Percentiles rank a stretch among this genome's conserved stretches.
These are phyloP conservation scores for Drosophila sechellia DNA, from an alignment of 1,140 invertebrate genomes.

Conservation along the genomic window DNA sequence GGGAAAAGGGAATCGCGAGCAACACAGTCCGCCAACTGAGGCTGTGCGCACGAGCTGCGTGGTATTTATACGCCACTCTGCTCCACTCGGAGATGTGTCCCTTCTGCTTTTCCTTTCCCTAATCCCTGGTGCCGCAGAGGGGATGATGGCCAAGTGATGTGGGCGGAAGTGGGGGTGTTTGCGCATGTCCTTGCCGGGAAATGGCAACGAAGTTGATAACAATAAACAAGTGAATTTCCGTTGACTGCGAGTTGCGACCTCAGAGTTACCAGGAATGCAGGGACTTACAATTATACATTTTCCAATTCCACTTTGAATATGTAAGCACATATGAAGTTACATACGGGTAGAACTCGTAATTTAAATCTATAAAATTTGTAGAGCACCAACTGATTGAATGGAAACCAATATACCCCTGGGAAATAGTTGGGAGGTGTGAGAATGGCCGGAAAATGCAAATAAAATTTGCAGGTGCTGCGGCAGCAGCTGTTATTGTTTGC, in stretches of 20 bases:
- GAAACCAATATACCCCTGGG: constrained; percentile 13
- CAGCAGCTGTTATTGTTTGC: constrained; percentile 76
- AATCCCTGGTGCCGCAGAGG: constrained; percentile 10
- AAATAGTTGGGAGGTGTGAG: constrained; percentile 11
- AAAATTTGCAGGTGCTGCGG: constrained; percentile 66
- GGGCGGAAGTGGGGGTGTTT: constrained; percentile 48
- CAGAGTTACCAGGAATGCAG: neutral
- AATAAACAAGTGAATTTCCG: constrained; percentile 43
- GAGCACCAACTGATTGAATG: neutral
- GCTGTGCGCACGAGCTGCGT: constrained; percentile 52
- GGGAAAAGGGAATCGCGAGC: constrained; percentile 57
- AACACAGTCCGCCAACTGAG: constrained; percentile 71
- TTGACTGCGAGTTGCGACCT: constrained; percentile 3
- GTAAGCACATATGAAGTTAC: too few relatives aligned
- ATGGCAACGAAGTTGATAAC: constrained; percentile 40
- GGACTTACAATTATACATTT: neutral
- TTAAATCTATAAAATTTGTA: too few relatives aligned
- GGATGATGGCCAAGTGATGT: constrained; percentile 9
- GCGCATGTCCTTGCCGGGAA: constrained; percentile 72
- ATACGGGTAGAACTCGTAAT: too few relatives aligned
- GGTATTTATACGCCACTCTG: constrained; percentile 66
- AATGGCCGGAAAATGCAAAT: constrained; percentile 66
- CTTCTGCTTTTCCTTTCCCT: neutral
- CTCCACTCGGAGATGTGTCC: constrained; percentile 18
- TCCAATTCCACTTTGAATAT: neutral